Evolutionary conservation across 2,888 invertebrate species (phyloP), one percentile per base, ranked within the genome.

Genomic region (Gortyna flavago): DNA sequence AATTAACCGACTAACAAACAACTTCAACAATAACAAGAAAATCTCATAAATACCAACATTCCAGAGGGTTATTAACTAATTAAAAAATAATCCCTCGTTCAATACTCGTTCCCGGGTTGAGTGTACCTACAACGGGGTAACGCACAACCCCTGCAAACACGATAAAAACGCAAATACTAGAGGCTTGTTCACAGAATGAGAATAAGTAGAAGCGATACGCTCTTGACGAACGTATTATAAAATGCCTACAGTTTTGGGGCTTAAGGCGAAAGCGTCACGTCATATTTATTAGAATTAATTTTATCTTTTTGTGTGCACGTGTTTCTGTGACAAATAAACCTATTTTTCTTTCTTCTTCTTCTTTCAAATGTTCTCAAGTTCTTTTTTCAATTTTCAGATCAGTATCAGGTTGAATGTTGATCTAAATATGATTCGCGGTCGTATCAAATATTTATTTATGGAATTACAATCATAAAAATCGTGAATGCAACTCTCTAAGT

Each of bases 51-150:
- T 32, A 48, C 29, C n/a, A 38, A 68, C 72, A 80, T 72, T 73
- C 18, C 73, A 72, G 61, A 70, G 69, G 48, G 71, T 79, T 72
- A 75, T 82, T 82, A 69, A 57, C 66, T 80, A 84, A 86, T 86
- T 86, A 82, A 80, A 80, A 83, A 80, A 69, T 75, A 78, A 84
- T 75, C 70, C 75, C 21, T 35, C 62, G 1, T 48, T 66, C 72
- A 64, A 78, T 81, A 62, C 64, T 66, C 61, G 29, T 61, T 65
- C 32, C 35, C 25, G 38, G 29, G 41, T 68, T 9, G 62, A 81
- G 80, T 32, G 59, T 64, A 29, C 35, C 21, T 35, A 21, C 41
- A 16, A 25, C n/a, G 67, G 59, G 54, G 51, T 68, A 74, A 67
- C 62, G 77, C 35, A 76, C 77, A 71, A 62, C 67, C 73, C 72